Evolutionary conservation across 1,140 invertebrate species (phyloP), one percentile per base, ranked within the genome.

Genomic region (Diploscapter pachys): DNA sequence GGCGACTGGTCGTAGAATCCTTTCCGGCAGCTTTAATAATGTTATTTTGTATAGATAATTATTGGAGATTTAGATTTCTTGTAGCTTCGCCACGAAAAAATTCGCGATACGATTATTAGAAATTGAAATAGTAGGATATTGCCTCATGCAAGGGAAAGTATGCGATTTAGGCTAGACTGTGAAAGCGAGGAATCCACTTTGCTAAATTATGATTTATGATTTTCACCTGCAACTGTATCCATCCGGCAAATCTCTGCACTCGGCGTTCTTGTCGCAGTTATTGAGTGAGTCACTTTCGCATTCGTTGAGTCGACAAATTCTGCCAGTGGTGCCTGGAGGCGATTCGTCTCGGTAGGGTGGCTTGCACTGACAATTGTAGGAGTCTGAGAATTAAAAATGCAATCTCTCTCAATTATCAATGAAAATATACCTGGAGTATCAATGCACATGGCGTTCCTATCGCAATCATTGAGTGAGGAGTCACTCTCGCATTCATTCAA

Each of bases 351-450:
- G 55, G 75, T 74, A 86, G 4, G 85, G 85, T 55, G 78, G 72
- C 13, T 81, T 79, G 71, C 86, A 87, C 9, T 76, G 55, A 75
- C 86, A 87, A 3, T 79, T 72, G 73, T 76, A 86, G 31, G 53
- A 76, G 86, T 86, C 3, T 76, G 68, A 72, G 69, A 86, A 1
- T 31, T 31, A 31, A 31, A 31, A 31, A 31, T 1, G 31, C 0
- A 31, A 31, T 31, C 31, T 31, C 1, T 31, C 31, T 31, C 31
- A 31, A 31, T 31, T 31, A 31, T 1, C 31, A 1, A 31, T 31
- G 31, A 31, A 31, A 31, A 31, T 11, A 78, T 69, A n/a, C 85
- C 85, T 4, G 78, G 74, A 31, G 74, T 71, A 71, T 87, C 86
- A 51, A 81, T 77, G 76, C 86, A 87, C 4, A 78, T 63, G 8